Conservation (phyloP, 2,113 vertebrate species). For the Lepus timidus region DNA sequence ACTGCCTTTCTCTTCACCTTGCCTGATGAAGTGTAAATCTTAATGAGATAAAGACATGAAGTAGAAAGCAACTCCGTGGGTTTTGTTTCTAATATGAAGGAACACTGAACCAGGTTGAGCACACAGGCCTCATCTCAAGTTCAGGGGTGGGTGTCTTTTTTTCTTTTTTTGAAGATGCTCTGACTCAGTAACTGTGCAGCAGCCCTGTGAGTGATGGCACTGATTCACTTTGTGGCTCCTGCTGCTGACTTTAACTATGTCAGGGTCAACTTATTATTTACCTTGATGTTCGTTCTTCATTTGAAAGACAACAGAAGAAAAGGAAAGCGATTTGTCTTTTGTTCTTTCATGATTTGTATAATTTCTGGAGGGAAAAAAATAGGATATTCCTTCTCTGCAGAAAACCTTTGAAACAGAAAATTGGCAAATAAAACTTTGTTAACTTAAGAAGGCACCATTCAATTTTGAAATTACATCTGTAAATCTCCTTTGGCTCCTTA, state of each 20-base stretch:
- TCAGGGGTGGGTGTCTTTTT: neutral
- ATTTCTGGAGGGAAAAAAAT: constrained; percentile 22
- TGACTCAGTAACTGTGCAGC: neutral
- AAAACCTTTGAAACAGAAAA: neutral
- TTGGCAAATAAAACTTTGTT: constrained; percentile 34
- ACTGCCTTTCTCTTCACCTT: constrained; percentile 74
- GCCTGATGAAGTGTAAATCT: constrained; percentile 75
- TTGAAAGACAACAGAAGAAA: neutral
- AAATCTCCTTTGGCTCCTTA: constrained; percentile 10
- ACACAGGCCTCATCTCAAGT: neutral
- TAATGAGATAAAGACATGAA: constrained; percentile 75
- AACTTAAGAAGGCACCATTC: neutral
- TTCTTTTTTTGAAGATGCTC: neutral
- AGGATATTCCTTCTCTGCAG: neutral
- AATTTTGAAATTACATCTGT: constrained; percentile 11
- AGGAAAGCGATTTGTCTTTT: neutral
- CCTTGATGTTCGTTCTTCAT: constrained; percentile 24
- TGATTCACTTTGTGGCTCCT: constrained; percentile 27
- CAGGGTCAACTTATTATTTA: constrained; percentile 38
- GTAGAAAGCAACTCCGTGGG: constrained; percentile 44
- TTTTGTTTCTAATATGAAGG: constrained; percentile 64
- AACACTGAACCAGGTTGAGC: neutral
- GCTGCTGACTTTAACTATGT: constrained; percentile 57
- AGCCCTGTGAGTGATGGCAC: neutral
- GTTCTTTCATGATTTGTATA: neutral